Evolutionary conservation across 53 echinoderm and acorn worm genomes (phyloP), one percentile per base, ranked within the genome.

Genomic region (Luidia sarsii): DNA sequence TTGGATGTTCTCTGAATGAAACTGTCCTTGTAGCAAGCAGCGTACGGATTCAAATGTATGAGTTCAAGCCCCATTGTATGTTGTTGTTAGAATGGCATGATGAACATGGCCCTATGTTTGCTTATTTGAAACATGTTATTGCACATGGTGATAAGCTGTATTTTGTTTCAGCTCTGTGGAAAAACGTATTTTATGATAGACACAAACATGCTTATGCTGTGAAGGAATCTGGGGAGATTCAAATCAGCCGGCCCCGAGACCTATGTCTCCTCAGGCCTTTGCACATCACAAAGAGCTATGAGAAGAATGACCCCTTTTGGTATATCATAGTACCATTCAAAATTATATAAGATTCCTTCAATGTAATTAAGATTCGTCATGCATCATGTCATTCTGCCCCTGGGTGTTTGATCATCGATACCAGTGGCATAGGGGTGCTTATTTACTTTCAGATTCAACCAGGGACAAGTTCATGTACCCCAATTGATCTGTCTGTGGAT

Each of bases 251-350:
- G 9, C 79, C 79, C 3, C 61, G 62, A 8, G 61, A 79, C 18
- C 45, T 79, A 33, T 23, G 16, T 8, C 48, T 50, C 27, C 28
- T 65, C 50, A 20, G 51, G 33, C 65, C 81, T 38, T 34, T 80
- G 23, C 81, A 80, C 50, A 28, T 80, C 10, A 80, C 81, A 80
- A 64, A 80, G 51, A 38, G 36, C 65, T 41, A 80, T 46, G 32
- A 49, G 15, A 64, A n/a, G 29, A 30, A 45, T 7, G 80, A 80
- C 34, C 64, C 3, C 3, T 80, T 37, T n/a, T 80, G 46, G 80
- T 80, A 80, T 37, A 80, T 80, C 50, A 66, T 80, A 66, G 14
- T 41, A 0, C 81, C 81, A 49, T 80, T 65, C 38, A 80, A 65
- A 37, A 50, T 80, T 50, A 53, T 80, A 50, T 80, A 46, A 63